Base-by-base conservation (phyloP, 2,888 invertebrate species). In the Dynastes grantii region DNA sequence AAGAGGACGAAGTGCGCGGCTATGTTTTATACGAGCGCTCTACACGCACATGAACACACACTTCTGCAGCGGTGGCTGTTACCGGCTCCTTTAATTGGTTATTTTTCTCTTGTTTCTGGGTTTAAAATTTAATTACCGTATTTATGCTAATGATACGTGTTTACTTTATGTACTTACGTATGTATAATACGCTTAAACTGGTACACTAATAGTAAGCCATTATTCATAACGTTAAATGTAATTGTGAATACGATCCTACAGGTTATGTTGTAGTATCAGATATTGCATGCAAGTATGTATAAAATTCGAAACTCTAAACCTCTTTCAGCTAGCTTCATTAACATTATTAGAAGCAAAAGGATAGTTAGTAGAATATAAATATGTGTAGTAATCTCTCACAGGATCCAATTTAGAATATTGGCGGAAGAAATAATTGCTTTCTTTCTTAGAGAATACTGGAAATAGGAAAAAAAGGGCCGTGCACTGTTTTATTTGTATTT, bases 131-230 rank as follows among this genome's bases (percentile, higher is more conserved):
- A 73, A 73, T 73, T 61, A 45, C 61, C 40, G 61, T 61, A 40
- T 73, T 73, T 73, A 58, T 73, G 73, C 45, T 73, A 73, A 73
- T 61, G 58, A 61, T 40, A 9, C 16, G 61, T 5, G 73, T 61
- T 73, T 73, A 37, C 40, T 61, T 22, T 58, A 45, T 27, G 27
- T 68, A 68, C 5, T 4, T 49, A 51, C 29, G 45, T 51, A 40
- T 40, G 49, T 13, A 45, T 68, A 49, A 22, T 61, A 27, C 37
- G 37, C 37, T 11, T 65, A 40, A 65, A 65, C 65, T n/a, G 65
- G 65, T 40, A 40, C 65, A 16, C 16, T 65, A n/a, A 37, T 13
- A 13, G 40, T 40, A 2, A 40, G 16, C 37, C 40, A 65, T 65
- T 65, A 65, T 13, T 65, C 55, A 55, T 16, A 55, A 55, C 16